Conservation (phyloP, 2,797 vertebrate species). For the Setipinna tenuifilis region DNA sequence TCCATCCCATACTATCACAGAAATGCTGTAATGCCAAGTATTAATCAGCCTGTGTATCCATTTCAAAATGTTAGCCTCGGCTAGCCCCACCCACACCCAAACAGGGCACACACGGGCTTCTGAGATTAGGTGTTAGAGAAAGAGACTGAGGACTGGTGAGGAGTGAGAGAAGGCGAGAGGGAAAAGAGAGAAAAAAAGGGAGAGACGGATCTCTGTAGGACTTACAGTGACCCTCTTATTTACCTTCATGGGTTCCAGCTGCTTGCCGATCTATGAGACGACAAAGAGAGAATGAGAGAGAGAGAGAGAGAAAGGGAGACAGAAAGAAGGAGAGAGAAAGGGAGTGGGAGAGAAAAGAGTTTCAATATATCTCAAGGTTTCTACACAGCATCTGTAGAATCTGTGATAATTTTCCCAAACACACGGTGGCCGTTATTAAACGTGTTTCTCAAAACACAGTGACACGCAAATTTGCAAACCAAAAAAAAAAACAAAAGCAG, state of each 20-base stretch:
- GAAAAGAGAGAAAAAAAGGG: conserved; percentile 23
- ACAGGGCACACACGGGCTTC: neutral
- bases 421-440: neutral
- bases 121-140: conserved; percentile 11
- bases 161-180: neutral
- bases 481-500: neutral
- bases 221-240: conserved; percentile 38
- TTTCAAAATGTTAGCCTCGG: neutral
- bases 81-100: neutral
- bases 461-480: neutral
- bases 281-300: neutral
- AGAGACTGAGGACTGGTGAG: neutral
- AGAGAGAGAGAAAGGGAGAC: neutral
- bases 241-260: conserved; percentile 42
- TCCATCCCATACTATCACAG: neutral
- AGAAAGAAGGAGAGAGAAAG: neutral
- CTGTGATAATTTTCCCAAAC: conserved; percentile 10
- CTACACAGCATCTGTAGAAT: neutral
- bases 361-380: conserved; percentile 13
- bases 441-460: neutral
- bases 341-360: too few species aligned
- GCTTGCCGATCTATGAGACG: conserved; percentile 23
- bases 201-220: neutral
- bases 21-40: neutral
- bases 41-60: conserved; percentile 6